A percentile compares a stretch with the other conserved stretches of the same genome.
Evolutionary conservation across 2,113 vertebrate species (phyloP).

Genomic region (Daphoenositta chrysoptera): DNA sequence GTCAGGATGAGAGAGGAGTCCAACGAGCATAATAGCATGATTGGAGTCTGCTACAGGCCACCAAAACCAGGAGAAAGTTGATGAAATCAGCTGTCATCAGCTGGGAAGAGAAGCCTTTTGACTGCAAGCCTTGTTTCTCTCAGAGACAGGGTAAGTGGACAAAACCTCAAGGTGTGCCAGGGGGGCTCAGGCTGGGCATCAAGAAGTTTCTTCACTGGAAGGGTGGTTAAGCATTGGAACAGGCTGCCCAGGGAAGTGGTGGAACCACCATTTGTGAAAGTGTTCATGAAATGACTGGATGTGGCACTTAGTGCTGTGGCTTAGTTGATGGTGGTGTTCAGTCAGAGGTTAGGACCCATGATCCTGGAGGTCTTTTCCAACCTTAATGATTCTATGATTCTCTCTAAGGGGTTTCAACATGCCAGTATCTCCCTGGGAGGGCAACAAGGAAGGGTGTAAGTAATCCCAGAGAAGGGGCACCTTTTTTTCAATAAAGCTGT

Average conservation of each 20-base stretch:
- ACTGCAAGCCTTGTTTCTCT: background rate
- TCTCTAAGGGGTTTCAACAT: background rate
- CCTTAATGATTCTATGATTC: background rate
- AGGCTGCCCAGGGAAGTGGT: background rate
- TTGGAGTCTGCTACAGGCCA: background rate
- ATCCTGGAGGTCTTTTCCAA: background rate
- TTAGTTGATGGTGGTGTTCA: background rate
- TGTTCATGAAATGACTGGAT: background rate
- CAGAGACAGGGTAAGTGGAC: background rate
- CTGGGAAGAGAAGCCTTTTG: background rate
- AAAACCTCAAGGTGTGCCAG: background rate
- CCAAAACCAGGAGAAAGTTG: background rate
- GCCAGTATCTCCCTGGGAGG: background rate
- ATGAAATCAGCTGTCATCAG: background rate
- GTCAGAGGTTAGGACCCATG: rapidly evolving
- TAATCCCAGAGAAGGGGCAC: background rate
- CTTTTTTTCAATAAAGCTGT: background rate
- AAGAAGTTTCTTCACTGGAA: background rate
- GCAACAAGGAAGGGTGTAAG: background rate
- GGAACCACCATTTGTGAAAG: background rate
- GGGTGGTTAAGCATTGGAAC: background rate
- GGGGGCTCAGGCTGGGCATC: background rate
- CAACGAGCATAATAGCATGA: rapidly evolving
- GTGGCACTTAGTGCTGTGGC: background rate
- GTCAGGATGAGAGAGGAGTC: background rate